Base-by-base conservation (phyloP, 2,797 vertebrate species). In the Enteromius trimaculatus region DNA sequence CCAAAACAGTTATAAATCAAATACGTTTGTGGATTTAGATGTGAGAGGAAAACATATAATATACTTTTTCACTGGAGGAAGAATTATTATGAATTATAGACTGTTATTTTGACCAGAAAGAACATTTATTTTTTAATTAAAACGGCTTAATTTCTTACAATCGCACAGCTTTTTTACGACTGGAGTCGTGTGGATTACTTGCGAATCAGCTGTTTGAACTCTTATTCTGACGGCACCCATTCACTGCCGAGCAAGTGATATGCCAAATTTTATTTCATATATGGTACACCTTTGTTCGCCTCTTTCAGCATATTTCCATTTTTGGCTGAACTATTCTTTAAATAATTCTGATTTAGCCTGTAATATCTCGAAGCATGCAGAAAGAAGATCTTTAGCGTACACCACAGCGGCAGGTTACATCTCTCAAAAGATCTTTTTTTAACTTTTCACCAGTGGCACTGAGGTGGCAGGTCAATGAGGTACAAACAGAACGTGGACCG, bases 381-480 rank as follows among this genome's bases (percentile, higher is more conserved):
- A 84, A 79, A 85, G 88, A 89, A 91, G 90, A 92, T 88, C 90
- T 80, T 62, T 83, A 86, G 90, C 89, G 82, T 82, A 87, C 42
- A 44, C 77, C 92, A 88, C 83, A 88, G 86, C 90, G 86, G 81
- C 92, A 93, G 55, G 88, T 85, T 21, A 77, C 89, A 62, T 14
- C 85, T 89, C 89, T 89, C 91, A 87, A 42, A 42, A 88, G 85
- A 92, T 95, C 93, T 93, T 93, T 93, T 93, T 95, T 44, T 3
- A 44, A 44, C 11, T 44, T 44, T 13, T 44, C 10, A 44, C 42
- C 42, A 13, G 42, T 44, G 42, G 42, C 42, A 89, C 77, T 66
- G 87, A 90, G 89, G 29, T 68, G 74, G 37, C 84, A 84, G 84
- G 89, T 77, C 75, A 77, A 74, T 78, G 23, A 82, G 87, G 90